Base-by-base conservation (phyloP, 2,113 vertebrate genomes). In the Thamnophis sirtalis region DNA sequence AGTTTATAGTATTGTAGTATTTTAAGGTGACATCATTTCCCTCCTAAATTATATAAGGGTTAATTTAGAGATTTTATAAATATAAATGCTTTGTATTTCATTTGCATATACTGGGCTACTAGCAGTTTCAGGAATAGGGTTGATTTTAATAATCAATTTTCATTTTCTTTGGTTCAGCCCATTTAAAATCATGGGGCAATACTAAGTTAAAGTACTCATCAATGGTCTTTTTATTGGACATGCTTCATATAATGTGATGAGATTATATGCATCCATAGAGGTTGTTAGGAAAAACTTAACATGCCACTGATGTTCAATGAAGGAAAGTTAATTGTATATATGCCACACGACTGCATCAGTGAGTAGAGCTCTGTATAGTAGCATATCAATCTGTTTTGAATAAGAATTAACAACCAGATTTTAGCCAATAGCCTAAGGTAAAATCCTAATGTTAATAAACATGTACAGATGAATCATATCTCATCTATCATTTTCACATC, bases 231-330 rank as follows among this genome's bases (percentile, higher is more conserved):
- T 97, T 97, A 96, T 96, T 97, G 97, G 96, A 96, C 93, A 96
- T 97, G 96, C 96, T 97, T 97, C 95, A 96, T 97, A 96, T 96
- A 96, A 93, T 95, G 95, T 95, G 95, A 96, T 97, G 95, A 97
- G 97, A 96, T 97, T 97, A 95, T 96, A 95, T 95, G 94, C 93
- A 95, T 95, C 89, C 90, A 51, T 95, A 95, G 90, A 96, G 88
- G 94, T 96, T 97, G 96, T 97, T 97, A 97, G 93, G 96, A 96
- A 96, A 97, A 97, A 93, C 95, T 96, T 97, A 97, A 96, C 96
- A 96, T 95, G 93, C 93, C 94, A 94, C 96, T 96, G 95, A 97
- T 97, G 96, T 96, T 95, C 96, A 97, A 1, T 97, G 96, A 97
- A 96, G 96, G 96, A 95, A 94, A 97, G 95, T 97, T 97, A 97